These are phyloP conservation scores for Atherinosoma microstoma DNA, from an alignment of 2,797 vertebrate species.

Conservation along the genomic window DNA sequence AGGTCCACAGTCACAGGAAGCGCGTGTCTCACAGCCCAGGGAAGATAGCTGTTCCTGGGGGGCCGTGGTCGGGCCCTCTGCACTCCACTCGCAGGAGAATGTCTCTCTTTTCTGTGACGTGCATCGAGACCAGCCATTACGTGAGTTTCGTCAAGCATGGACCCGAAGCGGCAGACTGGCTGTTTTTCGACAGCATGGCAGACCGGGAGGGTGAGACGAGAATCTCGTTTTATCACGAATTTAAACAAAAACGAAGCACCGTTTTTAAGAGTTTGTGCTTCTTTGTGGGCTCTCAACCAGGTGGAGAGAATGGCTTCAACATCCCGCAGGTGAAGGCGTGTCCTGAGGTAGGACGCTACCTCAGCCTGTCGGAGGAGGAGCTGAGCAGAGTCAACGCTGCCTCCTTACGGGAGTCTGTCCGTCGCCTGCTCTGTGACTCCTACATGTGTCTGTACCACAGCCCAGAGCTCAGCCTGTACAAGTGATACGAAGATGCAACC, in stretches of 20 bases:
- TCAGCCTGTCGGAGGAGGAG: slow-evolving; percentile 81
- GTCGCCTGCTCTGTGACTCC: slow-evolving; percentile 86
- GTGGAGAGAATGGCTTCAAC: slow-evolving; percentile 89
- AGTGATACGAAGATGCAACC: slow-evolving; percentile 65
- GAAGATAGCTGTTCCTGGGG: slow-evolving; percentile 66
- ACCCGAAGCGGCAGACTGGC: slow-evolving; percentile 80
- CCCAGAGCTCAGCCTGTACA: slow-evolving; percentile 87
- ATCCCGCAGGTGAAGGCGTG: slow-evolving; percentile 85
- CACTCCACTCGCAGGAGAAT: slow-evolving; percentile 78
- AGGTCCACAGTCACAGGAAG: slow-evolving; percentile 87
- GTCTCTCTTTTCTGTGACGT: slow-evolving; percentile 87
- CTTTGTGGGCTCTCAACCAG: slow-evolving; percentile 59
- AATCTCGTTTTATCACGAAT: not conserved
- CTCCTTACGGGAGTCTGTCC: slow-evolving; percentile 72
- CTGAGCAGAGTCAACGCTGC: slow-evolving; percentile 77
- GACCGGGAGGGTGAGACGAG: slow-evolving; percentile 80
- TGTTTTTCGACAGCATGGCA: slow-evolving; percentile 91
- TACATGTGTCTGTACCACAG: slow-evolving; percentile 91
- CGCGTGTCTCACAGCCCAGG: slow-evolving; percentile 75
- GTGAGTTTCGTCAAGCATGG: slow-evolving; percentile 87
- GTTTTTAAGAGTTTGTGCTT: not conserved
- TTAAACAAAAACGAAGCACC: not conserved
- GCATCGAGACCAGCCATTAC: slow-evolving; percentile 90
- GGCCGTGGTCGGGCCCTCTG: slow-evolving; percentile 64
- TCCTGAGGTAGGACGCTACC: slow-evolving; percentile 86